Evolutionary conservation across 2,888 invertebrate genomes (phyloP).

Genomic region (Polydrusus cervinus): DNA sequence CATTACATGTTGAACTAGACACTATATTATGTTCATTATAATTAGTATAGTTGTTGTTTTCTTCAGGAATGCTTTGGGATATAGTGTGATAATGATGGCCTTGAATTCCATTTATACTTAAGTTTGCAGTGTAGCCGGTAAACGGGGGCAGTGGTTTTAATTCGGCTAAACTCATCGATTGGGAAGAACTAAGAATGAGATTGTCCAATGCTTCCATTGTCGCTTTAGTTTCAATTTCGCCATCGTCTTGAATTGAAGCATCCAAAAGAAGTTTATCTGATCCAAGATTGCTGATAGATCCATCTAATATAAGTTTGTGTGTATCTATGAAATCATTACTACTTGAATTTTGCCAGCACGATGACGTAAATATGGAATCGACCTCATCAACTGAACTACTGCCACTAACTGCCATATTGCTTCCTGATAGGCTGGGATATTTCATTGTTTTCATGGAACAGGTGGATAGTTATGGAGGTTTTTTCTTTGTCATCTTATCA

Average conservation of each 20-base stretch:
- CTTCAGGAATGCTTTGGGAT: slow-evolving; percentile 83
- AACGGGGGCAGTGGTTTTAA: slow-evolving; percentile 91
- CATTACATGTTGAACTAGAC: slow-evolving; percentile 81
- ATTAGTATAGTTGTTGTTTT: slow-evolving; percentile 79
- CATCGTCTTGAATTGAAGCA: slow-evolving; percentile 72
- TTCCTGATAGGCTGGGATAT: slow-evolving; percentile 69
- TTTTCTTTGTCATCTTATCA: slow-evolving; percentile 49
- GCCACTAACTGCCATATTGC: slow-evolving; percentile 69
- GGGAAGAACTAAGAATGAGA: slow-evolving; percentile 73
- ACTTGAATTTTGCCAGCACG: slow-evolving; percentile 79
- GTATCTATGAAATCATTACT: slow-evolving; percentile 74
- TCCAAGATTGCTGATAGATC: slow-evolving; percentile 73
- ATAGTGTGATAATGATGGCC: slow-evolving; percentile 92
- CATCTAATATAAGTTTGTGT: slow-evolving; percentile 74
- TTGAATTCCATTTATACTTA: slow-evolving; percentile 90
- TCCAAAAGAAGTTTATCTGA: slow-evolving; percentile 74
- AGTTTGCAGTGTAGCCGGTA: slow-evolving; percentile 88
- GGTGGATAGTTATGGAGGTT: slow-evolving; percentile 35
- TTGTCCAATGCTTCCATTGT: slow-evolving; percentile 81
- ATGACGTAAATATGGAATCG: slow-evolving; percentile 82
- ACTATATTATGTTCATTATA: slow-evolving; percentile 82
- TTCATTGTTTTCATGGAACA: slow-evolving; percentile 64
- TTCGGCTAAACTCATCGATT: slow-evolving; percentile 82
- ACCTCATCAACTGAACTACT: slow-evolving; percentile 73
- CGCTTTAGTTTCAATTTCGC: slow-evolving; percentile 69